phyloP scores from a whole-genome alignment of 2,797 vertebrate genomes.

The Oreochromis mossambicus region DNA sequence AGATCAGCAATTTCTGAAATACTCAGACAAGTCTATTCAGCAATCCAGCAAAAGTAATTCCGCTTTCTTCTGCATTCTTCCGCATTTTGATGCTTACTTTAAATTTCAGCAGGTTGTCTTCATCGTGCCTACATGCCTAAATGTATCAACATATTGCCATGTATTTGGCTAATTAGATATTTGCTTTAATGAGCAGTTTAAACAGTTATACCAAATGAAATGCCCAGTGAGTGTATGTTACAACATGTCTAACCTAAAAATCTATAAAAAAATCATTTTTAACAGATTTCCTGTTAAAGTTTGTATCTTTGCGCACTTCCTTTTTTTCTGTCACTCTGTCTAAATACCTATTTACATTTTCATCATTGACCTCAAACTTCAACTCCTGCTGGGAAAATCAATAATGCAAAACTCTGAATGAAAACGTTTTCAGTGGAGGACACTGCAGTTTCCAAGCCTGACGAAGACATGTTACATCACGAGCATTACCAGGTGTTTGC shows the following conservation, averaged over 20 bases:
- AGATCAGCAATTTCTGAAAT: not conserved
- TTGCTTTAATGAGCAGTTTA: not conserved
- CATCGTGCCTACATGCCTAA: not conserved
- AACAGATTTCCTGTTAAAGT: not conserved
- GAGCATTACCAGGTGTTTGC: not conserved
- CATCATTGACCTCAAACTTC: not conserved
- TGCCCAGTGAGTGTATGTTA: not conserved
- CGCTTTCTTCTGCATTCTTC: fast-evolving
- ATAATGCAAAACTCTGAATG: not conserved
- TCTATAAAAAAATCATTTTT: not conserved
- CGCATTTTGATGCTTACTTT: not conserved
- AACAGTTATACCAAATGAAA: not conserved
- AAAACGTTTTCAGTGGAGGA: not conserved
- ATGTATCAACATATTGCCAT: not conserved
- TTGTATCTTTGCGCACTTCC: not conserved
- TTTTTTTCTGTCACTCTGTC: not conserved
- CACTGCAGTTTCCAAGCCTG: not conserved
- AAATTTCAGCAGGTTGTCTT: not conserved
- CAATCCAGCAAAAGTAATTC: not conserved
- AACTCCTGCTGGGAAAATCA: not conserved
- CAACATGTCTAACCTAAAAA: not conserved
- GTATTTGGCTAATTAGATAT: not conserved
- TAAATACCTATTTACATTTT: not conserved
- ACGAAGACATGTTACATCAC: not conserved
- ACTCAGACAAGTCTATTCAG: not conserved